Evolutionary conservation across 2,888 invertebrate species (phyloP).

Genomic region (Plagiodera versicolora): DNA sequence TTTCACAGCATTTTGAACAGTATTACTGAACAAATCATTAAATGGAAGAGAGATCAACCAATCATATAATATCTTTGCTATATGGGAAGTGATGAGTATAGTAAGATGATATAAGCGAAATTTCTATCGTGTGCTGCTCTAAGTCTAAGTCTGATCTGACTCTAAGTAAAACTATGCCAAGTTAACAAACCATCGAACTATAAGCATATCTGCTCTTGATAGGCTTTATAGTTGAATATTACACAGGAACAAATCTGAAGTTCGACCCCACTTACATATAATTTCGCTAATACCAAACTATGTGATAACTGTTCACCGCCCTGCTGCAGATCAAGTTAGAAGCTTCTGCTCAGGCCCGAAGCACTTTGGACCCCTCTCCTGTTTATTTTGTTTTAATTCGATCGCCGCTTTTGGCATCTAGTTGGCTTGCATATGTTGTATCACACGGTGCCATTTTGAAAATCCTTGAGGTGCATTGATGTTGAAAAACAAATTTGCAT

Average conservation of each 20-base stretch:
- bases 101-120: too few relatives aligned
- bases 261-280: constrained; percentile 27
- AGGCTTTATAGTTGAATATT: background rate
- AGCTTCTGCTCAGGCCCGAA: constrained; percentile 27
- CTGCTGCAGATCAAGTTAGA: background rate
- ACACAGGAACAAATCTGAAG: constrained; percentile 12
- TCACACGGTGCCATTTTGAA: constrained; percentile 33
- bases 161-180: background rate
- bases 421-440: constrained; percentile 30
- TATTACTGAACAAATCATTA: too few relatives aligned
- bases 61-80: too few relatives aligned
- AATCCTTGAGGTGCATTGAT: constrained; percentile 18
- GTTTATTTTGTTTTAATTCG: constrained; percentile 42
- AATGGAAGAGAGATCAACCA: too few relatives aligned
- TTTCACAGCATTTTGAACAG: too few relatives aligned
- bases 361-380: constrained; percentile 31
- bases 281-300: constrained; percentile 24
- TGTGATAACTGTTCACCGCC: constrained; percentile 30
- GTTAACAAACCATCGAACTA: too few relatives aligned
- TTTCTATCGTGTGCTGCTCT: too few relatives aligned
- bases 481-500: constrained; percentile 18
- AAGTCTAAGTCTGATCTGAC: too few relatives aligned
- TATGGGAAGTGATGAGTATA: too few relatives aligned
- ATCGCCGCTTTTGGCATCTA: constrained; percentile 28
- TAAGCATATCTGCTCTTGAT: background rate